Conservation (phyloP, 2,888 invertebrate genomes). For the Mayetiola destructor region DNA sequence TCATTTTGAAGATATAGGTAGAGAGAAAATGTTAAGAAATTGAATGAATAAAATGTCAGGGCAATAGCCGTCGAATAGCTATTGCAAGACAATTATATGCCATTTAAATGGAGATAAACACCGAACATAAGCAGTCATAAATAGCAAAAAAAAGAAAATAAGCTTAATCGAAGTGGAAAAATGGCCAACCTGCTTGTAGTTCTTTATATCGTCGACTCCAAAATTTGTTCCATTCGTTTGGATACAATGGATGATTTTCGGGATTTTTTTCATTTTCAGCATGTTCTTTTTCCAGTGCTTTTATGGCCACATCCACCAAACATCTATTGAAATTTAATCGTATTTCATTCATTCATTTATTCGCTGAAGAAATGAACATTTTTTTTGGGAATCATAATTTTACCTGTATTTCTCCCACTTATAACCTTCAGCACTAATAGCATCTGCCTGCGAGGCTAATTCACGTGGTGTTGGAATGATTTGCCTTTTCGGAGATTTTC, state of each 20-base stretch:
- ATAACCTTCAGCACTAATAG: slow-evolving; percentile 36
- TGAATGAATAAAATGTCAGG: too few relatives aligned
- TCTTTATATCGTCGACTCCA: slow-evolving; percentile 76
- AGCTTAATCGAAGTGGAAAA: too few relatives aligned
- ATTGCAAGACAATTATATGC: too few relatives aligned
- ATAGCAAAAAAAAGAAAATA: too few relatives aligned
- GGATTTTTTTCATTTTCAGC: slow-evolving; percentile 70
- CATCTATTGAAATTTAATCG: slow-evolving; percentile 24
- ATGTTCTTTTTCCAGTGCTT: slow-evolving; percentile 45
- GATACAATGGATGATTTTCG: slow-evolving; percentile 75
- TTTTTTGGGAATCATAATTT: not conserved
- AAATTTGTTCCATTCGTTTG: slow-evolving; percentile 80
- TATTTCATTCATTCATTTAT: not conserved
- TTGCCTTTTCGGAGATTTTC: slow-evolving; percentile 7
- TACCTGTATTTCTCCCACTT: slow-evolving; percentile 40
- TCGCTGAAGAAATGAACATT: slow-evolving; percentile 19
- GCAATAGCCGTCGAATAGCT: too few relatives aligned
- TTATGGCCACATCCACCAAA: slow-evolving; percentile 30
- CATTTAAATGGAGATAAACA: too few relatives aligned
- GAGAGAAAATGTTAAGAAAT: too few relatives aligned
- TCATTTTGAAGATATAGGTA: not conserved
- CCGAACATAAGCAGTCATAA: too few relatives aligned
- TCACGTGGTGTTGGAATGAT: slow-evolving; percentile 30
- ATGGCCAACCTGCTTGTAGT: slow-evolving; percentile 45
- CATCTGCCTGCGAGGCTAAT: slow-evolving; percentile 29